A percentile compares a stretch with the other conserved stretches of the same genome.
Conservation (phyloP, 1,140 invertebrate species). For the Cyclina sinensis region DNA sequence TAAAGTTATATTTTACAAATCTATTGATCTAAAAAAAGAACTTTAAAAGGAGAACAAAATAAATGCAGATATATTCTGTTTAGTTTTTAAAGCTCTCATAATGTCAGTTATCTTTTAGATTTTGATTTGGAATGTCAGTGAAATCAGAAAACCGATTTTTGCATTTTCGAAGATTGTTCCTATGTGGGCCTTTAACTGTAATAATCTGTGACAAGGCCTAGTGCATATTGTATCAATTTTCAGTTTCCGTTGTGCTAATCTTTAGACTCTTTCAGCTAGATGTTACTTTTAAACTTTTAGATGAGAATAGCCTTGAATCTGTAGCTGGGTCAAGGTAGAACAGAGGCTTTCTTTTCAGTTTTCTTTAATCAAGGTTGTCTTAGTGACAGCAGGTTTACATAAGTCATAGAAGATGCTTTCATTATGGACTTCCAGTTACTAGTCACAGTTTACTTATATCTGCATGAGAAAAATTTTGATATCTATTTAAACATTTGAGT, state of each 20-base stretch:
- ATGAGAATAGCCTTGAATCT: background rate
- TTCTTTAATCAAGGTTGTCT: background rate
- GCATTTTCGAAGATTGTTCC: no score
- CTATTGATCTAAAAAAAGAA: no score
- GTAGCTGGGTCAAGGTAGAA: background rate
- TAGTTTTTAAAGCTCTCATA: no score
- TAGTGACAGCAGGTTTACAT: background rate
- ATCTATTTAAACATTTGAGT: no score
- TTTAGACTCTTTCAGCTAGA: conserved; percentile 15
- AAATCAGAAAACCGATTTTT: no score
- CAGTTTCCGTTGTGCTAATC: conserved; percentile 4
- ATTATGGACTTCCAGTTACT: background rate
- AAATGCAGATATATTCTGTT: no score
- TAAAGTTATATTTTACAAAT: background rate
- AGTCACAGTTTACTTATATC: conserved; percentile 11
- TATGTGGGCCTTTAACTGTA: no score
- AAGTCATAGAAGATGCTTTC: background rate
- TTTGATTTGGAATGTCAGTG: no score
- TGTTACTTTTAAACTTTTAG: background rate
- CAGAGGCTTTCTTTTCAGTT: background rate
- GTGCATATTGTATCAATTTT: conserved; percentile 13
- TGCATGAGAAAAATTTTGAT: background rate
- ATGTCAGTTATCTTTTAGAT: no score
- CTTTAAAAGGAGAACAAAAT: no score
- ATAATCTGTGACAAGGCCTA: background rate